Evolutionary conservation across 1,140 invertebrate species (phyloP), one percentile per base, ranked within the genome.

Genomic region (Monochamus saltuarius): DNA sequence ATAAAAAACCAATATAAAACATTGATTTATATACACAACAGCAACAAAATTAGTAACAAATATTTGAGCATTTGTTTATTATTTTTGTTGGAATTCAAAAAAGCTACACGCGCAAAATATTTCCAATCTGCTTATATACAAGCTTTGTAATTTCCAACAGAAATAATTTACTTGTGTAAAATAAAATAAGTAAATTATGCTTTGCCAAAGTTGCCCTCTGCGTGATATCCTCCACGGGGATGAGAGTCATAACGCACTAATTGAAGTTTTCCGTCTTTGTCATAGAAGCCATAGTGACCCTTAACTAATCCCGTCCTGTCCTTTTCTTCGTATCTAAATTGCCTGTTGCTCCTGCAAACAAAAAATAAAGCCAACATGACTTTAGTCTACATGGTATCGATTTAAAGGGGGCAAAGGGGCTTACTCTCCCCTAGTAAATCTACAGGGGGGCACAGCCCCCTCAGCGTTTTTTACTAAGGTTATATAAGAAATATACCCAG

Each of bases 251-350:
- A 94, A 74, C 88, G 87, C 36, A 93, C 85, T 3, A 91, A 82
- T 56, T 87, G 83, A 16, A 92, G 79, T 80, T 92, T 91, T 17
- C 91, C 91, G 64, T 82, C 73, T 40, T 87, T 87, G 72, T 93
- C 90, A 61, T 89, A 86, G 73, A 87, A 94, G 37, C 91, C 91
- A 71, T 92, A 95, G 62, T 90, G 87, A 4, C 92, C 91, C 69
- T 86, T 87, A 4, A 94, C 87, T 29, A 85, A 79, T 9, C 92
- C 91, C 52, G 90, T 82, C 22, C 83, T 85, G 73, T 90, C 84
- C 45, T 85, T 80, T 70, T 94, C 90, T 76, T 94, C 91, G 69
- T 86, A 87, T 59, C 90, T 82, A 74, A 91, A 93, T 67, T 91
- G 89, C 22, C 91, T 82, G 74, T 91, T 90, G 69, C 89, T 83